Conservation (phyloP, 2,113 vertebrate genomes). For the Pogonocichla stellata region DNA sequence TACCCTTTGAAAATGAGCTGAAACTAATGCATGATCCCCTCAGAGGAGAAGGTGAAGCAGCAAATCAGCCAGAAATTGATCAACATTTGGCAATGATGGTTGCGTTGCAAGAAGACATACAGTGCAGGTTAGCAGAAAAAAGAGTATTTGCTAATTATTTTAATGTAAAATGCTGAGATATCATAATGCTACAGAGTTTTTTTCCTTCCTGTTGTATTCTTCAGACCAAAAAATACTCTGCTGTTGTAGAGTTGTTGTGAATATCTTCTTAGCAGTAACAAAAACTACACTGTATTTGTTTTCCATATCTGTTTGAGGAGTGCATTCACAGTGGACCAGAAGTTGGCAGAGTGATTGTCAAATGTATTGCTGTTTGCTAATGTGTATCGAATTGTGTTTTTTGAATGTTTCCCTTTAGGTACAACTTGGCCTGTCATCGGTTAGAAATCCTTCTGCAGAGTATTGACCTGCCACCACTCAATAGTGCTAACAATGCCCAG, state of each 20-base stretch:
- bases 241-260: neutral
- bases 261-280: neutral
- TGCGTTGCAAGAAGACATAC: slow-evolving; percentile 96
- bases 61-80: slow-evolving; percentile 91
- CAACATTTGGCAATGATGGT: slow-evolving; percentile 98
- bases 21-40: slow-evolving; percentile 96
- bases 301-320: neutral
- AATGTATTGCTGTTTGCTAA: neutral
- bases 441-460: slow-evolving; percentile 96
- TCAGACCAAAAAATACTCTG: neutral
- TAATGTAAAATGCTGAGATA: neutral
- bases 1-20: slow-evolving; percentile 96
- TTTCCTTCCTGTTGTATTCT: neutral
- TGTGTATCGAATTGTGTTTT: neutral
- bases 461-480: slow-evolving; percentile 95
- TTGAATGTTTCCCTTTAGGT: slow-evolving; percentile 74
- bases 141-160: neutral
- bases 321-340: neutral
- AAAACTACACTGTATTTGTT: neutral
- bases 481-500: slow-evolving; percentile 97
- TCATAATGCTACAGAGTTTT: neutral
- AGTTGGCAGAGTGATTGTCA: neutral
- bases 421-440: slow-evolving; percentile 96
- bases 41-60: slow-evolving; percentile 87
- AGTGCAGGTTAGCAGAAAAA: slow-evolving; percentile 86